phyloP scores from a whole-genome alignment of 2,113 vertebrate species.

The Takifugu flavidus region DNA sequence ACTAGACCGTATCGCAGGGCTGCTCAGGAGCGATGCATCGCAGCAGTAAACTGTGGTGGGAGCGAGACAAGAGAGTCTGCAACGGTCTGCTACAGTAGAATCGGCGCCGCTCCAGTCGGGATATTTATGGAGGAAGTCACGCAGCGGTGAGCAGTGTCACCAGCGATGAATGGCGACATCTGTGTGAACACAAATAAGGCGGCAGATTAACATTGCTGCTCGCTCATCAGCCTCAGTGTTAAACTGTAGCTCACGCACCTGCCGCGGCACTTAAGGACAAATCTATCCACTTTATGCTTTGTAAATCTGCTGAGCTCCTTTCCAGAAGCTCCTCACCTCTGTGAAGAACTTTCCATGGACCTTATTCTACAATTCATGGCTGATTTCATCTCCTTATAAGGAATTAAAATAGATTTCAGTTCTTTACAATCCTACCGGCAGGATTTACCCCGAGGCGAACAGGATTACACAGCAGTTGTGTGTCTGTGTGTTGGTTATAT shows the following conservation, averaged over 20 bases:
- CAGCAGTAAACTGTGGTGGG: too few species aligned
- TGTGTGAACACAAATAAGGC: constrained; percentile 5
- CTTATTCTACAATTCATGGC: constrained; percentile 4
- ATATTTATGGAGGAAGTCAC: constrained; percentile 14
- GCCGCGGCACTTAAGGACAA: constrained; percentile 1
- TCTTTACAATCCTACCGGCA: too few species aligned
- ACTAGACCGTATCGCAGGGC: constrained; percentile 32
- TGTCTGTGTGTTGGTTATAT: too few species aligned
- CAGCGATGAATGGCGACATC: background rate
- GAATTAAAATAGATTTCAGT: background rate
- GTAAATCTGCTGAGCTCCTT: background rate
- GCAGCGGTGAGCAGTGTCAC: background rate
- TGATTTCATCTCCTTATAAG: background rate
- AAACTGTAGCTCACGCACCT: background rate
- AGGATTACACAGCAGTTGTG: too few species aligned
- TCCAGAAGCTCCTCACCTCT: background rate
- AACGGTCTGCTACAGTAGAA: background rate
- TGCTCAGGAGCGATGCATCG: constrained; percentile 5
- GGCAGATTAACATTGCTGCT: constrained; percentile 1
- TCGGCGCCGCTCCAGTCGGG: background rate
- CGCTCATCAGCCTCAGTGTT: background rate
- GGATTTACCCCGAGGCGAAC: too few species aligned
- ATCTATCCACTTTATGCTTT: constrained; percentile 31
- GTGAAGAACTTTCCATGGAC: background rate
- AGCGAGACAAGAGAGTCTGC: background rate